These are phyloP conservation scores for Cephalotes varians DNA, from an alignment of 2,888 invertebrate genomes.

Conservation along the genomic window DNA sequence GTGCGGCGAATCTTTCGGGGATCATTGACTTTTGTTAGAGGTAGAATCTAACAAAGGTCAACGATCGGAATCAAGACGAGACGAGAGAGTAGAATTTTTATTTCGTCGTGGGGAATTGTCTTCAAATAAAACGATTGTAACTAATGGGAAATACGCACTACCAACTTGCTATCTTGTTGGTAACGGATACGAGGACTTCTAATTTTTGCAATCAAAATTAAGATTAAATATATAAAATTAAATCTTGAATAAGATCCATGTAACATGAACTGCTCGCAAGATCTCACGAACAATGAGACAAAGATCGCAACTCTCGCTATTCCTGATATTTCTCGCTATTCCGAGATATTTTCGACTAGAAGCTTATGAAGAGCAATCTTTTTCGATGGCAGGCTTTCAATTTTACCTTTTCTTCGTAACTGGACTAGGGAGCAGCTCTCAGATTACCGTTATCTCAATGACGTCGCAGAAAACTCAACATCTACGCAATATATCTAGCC, in stretches of 20 bases:
- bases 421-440: constrained; percentile 59
- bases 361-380: constrained; percentile 37
- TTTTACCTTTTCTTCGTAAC: constrained; percentile 56
- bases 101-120: constrained; percentile 36
- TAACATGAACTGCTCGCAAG: not conserved
- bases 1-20: constrained; percentile 35
- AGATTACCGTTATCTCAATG: constrained; percentile 76
- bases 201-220: not conserved
- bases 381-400: constrained; percentile 64
- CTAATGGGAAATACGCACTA: not conserved
- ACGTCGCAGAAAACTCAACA: constrained; percentile 74
- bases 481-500: constrained; percentile 73
- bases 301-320: not conserved
- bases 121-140: constrained; percentile 17
- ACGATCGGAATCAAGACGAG: constrained; percentile 19
- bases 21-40: constrained; percentile 50
- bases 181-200: not conserved
- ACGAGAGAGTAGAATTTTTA: constrained; percentile 20
- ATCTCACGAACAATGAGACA: not conserved
- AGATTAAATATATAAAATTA: not conserved
- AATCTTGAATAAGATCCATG: not conserved
- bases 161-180: constrained; percentile 4
- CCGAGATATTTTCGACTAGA: constrained; percentile 27
- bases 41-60: constrained; percentile 15
- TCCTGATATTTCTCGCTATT: too few relatives aligned